phyloP scores from a whole-genome alignment of 2,797 vertebrate species.

The Falco biarmicus region DNA sequence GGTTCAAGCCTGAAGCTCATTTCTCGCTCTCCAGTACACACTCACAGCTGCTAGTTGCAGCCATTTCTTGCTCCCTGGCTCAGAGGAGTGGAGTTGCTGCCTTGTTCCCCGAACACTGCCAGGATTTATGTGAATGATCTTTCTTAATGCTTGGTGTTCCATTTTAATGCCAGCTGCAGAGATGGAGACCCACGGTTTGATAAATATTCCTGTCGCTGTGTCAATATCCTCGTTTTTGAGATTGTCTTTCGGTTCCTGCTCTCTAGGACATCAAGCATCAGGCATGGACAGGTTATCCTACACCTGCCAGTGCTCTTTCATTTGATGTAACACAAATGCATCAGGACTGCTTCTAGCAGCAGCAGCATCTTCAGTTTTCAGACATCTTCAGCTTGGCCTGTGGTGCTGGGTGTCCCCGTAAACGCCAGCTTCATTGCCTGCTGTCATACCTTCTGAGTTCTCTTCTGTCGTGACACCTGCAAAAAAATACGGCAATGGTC shows the following conservation, averaged over 20 bases:
- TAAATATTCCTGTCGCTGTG: neutral
- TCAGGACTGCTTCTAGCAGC: neutral
- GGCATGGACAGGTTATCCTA: neutral
- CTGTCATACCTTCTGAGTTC: neutral
- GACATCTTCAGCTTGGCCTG: neutral
- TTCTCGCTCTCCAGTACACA: accelerated
- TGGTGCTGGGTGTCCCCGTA: neutral
- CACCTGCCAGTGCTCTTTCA: neutral
- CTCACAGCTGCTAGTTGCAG: neutral
- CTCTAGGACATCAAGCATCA: neutral
- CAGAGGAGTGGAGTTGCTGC: accelerated
- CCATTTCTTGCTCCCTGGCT: neutral
- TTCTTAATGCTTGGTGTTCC: neutral
- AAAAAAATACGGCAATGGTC: neutral
- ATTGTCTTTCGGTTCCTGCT: neutral
- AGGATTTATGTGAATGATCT: neutral
- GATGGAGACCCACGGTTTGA: neutral
- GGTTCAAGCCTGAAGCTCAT: neutral
- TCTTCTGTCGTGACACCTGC: neutral
- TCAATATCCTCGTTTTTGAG: neutral
- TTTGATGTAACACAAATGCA: neutral
- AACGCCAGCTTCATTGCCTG: neutral
- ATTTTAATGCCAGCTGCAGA: neutral
- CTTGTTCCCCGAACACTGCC: neutral
- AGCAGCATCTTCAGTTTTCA: neutral